A percentile compares a stretch with the other conserved stretches of the same genome.
phyloP scores from a whole-genome alignment of 1,140 invertebrate species.

The Drosophila ogumai region DNA sequence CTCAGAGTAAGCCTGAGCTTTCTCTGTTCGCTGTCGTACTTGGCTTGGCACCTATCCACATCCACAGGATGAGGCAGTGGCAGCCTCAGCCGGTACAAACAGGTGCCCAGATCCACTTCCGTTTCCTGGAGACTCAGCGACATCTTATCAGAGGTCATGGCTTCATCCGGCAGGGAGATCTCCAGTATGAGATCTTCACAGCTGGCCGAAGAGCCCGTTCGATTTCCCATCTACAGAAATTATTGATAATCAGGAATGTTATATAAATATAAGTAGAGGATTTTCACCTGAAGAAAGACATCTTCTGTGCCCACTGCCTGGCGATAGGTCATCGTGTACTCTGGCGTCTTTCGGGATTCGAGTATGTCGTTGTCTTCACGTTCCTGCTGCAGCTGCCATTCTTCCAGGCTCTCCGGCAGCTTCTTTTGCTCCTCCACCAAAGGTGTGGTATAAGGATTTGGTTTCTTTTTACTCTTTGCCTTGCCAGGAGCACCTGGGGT shows the following conservation, averaged over 20 bases:
- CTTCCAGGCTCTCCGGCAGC: slow-evolving; percentile 85
- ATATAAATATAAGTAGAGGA: no score
- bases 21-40: slow-evolving; percentile 90
- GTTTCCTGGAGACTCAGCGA: slow-evolving; percentile 90
- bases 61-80: slow-evolving; percentile 92
- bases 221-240: slow-evolving; percentile 90
- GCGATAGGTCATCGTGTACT: slow-evolving; percentile 93
- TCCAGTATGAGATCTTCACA: slow-evolving; percentile 93
- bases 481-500: not conserved
- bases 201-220: slow-evolving; percentile 92
- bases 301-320: slow-evolving; percentile 94
- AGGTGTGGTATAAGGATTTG: slow-evolving; percentile 53
- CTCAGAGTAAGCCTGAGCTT: slow-evolving; percentile 89
- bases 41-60: slow-evolving; percentile 91
- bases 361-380: slow-evolving; percentile 85
- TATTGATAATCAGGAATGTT: not conserved
- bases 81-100: slow-evolving; percentile 89
- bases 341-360: slow-evolving; percentile 89
- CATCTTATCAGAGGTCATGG: slow-evolving; percentile 87
- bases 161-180: slow-evolving; percentile 90
- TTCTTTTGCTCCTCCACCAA: slow-evolving; percentile 35
- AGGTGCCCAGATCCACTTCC: slow-evolving; percentile 88
- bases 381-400: slow-evolving; percentile 86
- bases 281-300: slow-evolving; percentile 90
- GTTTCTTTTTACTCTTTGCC: slow-evolving; percentile 33